These are phyloP conservation scores for Colossoma macropomum DNA, from an alignment of 2,113 vertebrate species.

Conservation along the genomic window DNA sequence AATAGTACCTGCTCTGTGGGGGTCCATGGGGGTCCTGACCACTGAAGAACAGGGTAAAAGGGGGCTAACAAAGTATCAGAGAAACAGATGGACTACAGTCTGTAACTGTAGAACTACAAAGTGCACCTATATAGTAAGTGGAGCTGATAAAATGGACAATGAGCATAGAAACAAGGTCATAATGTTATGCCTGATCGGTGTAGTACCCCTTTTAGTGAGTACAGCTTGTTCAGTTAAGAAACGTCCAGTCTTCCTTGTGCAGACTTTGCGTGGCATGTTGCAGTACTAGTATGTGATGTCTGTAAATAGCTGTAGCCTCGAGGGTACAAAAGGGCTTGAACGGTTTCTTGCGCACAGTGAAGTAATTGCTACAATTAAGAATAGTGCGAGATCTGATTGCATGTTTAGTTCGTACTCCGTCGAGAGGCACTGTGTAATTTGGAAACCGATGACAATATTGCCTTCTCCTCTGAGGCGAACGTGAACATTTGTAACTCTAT, in stretches of 20 bases:
- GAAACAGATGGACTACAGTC: too few species aligned
- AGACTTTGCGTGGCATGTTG: constrained; percentile 9
- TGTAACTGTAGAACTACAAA: too few species aligned
- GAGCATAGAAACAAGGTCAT: too few species aligned
- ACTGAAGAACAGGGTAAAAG: too few species aligned
- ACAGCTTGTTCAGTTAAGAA: neutral
- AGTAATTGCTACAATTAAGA: constrained; percentile 57
- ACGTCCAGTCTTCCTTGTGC: constrained; percentile 9
- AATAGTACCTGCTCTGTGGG: too few species aligned
- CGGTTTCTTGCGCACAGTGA: constrained; percentile 41
- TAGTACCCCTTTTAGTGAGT: too few species aligned
- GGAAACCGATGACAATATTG: constrained; percentile 53
- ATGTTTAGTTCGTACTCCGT: constrained; percentile 55
- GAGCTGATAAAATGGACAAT: too few species aligned
- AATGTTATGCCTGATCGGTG: too few species aligned
- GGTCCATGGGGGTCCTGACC: too few species aligned
- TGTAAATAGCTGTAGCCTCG: constrained; percentile 48
- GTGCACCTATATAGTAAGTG: too few species aligned
- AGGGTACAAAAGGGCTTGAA: constrained; percentile 25
- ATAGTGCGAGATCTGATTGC: constrained; percentile 53
- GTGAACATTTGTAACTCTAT: constrained; percentile 45
- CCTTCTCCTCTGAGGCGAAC: constrained; percentile 37
- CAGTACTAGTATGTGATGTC: constrained; percentile 13
- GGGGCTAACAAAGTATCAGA: too few species aligned
- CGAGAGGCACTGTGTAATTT: constrained; percentile 57